Evolutionary conservation across 2,113 vertebrate genomes (phyloP).

Genomic region (Ceratotherium simum): DNA sequence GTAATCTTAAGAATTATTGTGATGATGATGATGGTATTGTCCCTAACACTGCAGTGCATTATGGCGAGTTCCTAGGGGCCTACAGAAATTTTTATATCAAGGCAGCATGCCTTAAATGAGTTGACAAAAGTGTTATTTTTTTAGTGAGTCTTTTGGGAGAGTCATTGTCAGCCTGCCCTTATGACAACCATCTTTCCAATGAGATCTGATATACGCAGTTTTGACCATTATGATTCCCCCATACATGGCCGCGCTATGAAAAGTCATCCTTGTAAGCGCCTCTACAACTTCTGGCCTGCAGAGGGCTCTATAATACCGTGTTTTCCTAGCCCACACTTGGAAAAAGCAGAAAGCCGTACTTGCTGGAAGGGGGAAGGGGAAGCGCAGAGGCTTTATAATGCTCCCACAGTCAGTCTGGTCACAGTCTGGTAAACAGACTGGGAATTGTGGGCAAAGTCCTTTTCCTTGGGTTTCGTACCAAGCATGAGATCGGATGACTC

Average conservation of each 20-base stretch:
- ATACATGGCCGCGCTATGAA: rapidly evolving
- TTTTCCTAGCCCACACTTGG: conserved; percentile 31
- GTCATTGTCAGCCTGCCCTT: neutral
- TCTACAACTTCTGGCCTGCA: conserved; percentile 79
- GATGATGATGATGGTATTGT: no score
- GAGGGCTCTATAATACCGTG: conserved; percentile 88
- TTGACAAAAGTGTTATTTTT: neutral
- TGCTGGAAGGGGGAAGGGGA: conserved; percentile 82
- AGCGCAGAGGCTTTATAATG: conserved; percentile 45
- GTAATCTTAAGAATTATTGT: neutral
- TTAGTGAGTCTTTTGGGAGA: neutral
- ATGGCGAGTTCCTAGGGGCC: neutral
- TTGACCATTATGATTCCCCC: neutral
- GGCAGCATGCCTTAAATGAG: neutral
- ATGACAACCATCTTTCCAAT: neutral
- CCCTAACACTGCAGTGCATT: neutral
- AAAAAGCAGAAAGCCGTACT: rapidly evolving
- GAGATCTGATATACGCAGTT: neutral
- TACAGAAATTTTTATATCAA: neutral
- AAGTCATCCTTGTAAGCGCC: neutral
- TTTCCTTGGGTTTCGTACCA: conserved; percentile 87
- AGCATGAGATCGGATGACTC: conserved; percentile 89
- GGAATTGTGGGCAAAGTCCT: conserved; percentile 88
- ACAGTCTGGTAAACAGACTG: conserved; percentile 89
- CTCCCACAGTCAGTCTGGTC: conserved; percentile 83